Evolutionary conservation across 2,888 invertebrate species (phyloP).

Genomic region (Drosophila pseudotakahashii): DNA sequence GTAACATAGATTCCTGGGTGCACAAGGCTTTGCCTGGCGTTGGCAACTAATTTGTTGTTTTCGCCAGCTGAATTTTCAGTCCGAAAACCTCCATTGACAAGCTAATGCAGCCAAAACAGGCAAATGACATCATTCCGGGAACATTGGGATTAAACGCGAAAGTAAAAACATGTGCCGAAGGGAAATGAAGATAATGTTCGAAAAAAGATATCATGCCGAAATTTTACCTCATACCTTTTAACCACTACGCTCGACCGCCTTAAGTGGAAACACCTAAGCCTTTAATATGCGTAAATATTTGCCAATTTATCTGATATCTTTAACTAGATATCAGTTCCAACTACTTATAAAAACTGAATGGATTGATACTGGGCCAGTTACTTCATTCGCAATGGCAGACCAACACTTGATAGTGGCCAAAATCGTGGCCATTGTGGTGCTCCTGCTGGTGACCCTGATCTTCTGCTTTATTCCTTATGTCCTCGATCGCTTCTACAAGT

Average conservation of each 20-base stretch:
- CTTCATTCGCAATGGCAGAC: slow-evolving; percentile 34
- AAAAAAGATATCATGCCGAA: slow-evolving; percentile 17
- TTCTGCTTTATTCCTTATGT: slow-evolving; percentile 91
- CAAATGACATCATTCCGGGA: not conserved
- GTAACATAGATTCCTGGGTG: slow-evolving; percentile 9
- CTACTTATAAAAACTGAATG: slow-evolving; percentile 19
- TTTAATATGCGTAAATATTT: slow-evolving; percentile 29
- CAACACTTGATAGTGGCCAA: slow-evolving; percentile 86
- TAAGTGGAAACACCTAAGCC: slow-evolving; percentile 1
- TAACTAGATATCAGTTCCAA: slow-evolving; percentile 9
- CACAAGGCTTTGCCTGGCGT: slow-evolving; percentile 14
- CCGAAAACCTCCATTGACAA: slow-evolving; percentile 18
- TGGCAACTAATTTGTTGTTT: slow-evolving; percentile 14
- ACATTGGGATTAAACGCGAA: not conserved
- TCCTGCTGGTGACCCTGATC: slow-evolving; percentile 90
- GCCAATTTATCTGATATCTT: slow-evolving; percentile 18
- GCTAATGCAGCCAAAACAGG: slow-evolving; percentile 4
- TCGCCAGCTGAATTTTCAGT: slow-evolving; percentile 9
- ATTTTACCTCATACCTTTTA: slow-evolving; percentile 1
- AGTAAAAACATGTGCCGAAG: not conserved
- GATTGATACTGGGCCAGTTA: not conserved
- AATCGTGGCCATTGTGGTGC: slow-evolving; percentile 90
- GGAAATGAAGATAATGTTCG: slow-evolving; percentile 17
- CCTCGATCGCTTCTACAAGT: slow-evolving; percentile 88
- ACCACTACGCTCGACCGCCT: not conserved